A percentile compares a stretch with the other conserved stretches of the same genome.
phyloP scores from a whole-genome alignment of 2,888 invertebrate genomes.

The Aleiodes testaceus region DNA sequence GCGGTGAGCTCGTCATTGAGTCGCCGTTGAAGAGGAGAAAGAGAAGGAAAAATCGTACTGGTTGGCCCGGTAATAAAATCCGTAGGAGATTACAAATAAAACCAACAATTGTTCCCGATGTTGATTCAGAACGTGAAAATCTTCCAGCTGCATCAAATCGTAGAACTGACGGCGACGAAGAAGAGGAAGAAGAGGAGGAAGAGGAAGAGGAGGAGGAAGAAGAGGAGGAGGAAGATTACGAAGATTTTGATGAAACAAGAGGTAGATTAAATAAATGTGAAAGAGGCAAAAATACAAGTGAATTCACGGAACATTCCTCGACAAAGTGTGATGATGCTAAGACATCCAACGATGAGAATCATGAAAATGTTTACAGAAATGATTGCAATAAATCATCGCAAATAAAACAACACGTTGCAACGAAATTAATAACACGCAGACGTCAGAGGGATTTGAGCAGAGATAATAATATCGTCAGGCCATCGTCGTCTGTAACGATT shows the following conservation, averaged over 20 bases:
- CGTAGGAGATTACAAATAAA: conserved; percentile 60
- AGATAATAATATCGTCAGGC: conserved; percentile 41
- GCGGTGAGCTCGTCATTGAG: conserved; percentile 64
- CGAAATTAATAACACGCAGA: conserved; percentile 52
- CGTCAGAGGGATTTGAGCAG: conserved; percentile 49
- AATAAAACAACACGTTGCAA: conserved; percentile 51
- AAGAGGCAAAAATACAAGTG: not conserved
- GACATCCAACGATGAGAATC: conserved; percentile 62
- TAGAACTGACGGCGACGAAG: conserved; percentile 37
- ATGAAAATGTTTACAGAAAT: conserved; percentile 55
- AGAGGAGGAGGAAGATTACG: conserved; percentile 66
- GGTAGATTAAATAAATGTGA: conserved; percentile 26
- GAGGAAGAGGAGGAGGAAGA: conserved; percentile 70
- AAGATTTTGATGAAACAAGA: conserved; percentile 60
- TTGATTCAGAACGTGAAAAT: conserved; percentile 49
- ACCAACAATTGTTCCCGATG: conserved; percentile 47
- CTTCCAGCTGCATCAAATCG: conserved; percentile 55
- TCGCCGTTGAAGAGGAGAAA: conserved; percentile 74
- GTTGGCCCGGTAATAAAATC: conserved; percentile 80
- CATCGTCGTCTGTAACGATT: conserved; percentile 44
- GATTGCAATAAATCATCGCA: conserved; percentile 48
- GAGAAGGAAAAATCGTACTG: conserved; percentile 85
- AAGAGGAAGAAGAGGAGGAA: conserved; percentile 39
- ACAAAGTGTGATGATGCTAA: conserved; percentile 14
- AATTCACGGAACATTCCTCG: conserved; percentile 21